These are phyloP conservation scores for Cyphomyrus plagiostoma DNA, from an alignment of 2,113 vertebrate species.

Conservation along the genomic window DNA sequence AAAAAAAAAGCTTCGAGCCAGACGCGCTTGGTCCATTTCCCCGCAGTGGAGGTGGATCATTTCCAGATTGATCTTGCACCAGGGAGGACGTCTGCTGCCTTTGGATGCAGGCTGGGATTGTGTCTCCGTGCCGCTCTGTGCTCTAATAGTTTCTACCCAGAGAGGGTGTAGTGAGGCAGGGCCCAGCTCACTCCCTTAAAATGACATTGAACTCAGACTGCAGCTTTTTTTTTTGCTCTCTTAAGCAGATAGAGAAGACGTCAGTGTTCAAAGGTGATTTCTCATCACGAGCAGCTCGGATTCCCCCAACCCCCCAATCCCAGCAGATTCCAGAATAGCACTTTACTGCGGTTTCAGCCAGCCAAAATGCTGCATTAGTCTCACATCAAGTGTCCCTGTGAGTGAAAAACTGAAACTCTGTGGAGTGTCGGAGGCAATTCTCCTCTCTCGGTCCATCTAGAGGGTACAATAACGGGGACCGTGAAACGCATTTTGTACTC, in stretches of 20 bases:
- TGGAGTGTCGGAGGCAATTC: background rate
- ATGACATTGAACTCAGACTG: slow-evolving; percentile 1
- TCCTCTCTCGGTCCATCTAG: background rate
- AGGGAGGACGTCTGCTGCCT: background rate
- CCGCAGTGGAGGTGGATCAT: background rate
- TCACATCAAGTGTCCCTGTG: background rate
- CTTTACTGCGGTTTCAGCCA: slow-evolving; percentile 18
- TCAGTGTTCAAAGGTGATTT: slow-evolving; percentile 19
- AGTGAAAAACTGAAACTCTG: background rate
- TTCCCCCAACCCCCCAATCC: slow-evolving; percentile 12
- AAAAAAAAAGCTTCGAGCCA: background rate
- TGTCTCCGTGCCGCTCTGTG: background rate
- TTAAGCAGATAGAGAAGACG: slow-evolving; percentile 9
- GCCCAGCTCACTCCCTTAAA: slow-evolving; percentile 7
- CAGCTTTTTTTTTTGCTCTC: background rate
- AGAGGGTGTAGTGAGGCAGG: background rate
- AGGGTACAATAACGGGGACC: background rate
- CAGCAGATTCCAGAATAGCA: slow-evolving; percentile 32
- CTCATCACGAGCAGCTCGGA: slow-evolving; percentile 16
- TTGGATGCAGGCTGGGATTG: background rate
- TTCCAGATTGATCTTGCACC: slow-evolving; percentile 9
- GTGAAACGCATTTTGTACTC: background rate
- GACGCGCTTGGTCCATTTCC: background rate
- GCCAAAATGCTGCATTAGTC: slow-evolving; percentile 17
- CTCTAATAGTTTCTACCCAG: slow-evolving; percentile 6